A percentile compares a stretch with the other conserved stretches of the same genome.
These are phyloP conservation scores for Mythimna vitellina DNA, from an alignment of 2,888 invertebrate species.

Conservation along the genomic window DNA sequence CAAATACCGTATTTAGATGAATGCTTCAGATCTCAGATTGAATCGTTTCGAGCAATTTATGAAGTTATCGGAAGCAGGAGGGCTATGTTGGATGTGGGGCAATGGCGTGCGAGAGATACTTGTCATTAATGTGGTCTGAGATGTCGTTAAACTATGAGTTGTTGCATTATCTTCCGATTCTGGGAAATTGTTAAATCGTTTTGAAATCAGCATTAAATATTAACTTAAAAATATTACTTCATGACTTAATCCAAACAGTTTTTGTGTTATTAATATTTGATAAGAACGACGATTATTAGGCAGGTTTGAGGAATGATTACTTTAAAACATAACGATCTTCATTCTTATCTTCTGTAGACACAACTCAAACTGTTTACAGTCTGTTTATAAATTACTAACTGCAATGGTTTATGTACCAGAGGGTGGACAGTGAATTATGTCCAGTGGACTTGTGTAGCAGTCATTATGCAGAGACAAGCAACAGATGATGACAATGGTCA, in stretches of 20 bases:
- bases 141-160: constrained; percentile 13
- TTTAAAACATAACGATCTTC: background rate
- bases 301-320: background rate
- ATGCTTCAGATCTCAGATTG: constrained; percentile 56
- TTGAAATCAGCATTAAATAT: background rate
- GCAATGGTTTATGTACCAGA: constrained; percentile 18
- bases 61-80: constrained; percentile 31
- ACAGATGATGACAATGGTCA: constrained; percentile 47
- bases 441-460: constrained; percentile 8
- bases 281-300: background rate
- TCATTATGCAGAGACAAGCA: constrained; percentile 25
- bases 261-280: background rate
- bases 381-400: constrained; percentile 23
- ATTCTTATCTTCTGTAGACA: background rate
- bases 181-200: constrained; percentile 3
- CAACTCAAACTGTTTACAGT: background rate
- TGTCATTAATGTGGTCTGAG: constrained; percentile 18
- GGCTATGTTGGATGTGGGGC: constrained; percentile 30
- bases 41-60: constrained; percentile 47
- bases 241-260: background rate
- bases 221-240: background rate
- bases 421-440: constrained; percentile 28
- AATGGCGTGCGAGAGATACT: constrained; percentile 25
- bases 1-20: constrained; percentile 62
- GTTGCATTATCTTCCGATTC: constrained; percentile 9